Evolutionary conservation across 2,888 invertebrate species (phyloP), one percentile per base, ranked within the genome.

Genomic region (Plebejus argus): DNA sequence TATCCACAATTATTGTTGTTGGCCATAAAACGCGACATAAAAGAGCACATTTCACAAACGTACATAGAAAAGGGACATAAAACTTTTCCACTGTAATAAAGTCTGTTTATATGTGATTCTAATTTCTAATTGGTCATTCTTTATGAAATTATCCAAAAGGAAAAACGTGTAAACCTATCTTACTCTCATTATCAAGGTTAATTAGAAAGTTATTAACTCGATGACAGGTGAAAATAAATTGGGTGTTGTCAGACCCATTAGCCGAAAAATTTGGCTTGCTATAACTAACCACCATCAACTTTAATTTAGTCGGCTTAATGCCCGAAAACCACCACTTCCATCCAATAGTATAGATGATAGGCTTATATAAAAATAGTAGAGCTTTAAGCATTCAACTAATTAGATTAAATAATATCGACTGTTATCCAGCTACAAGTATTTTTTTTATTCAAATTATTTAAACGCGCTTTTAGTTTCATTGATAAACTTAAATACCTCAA

Each of bases 261-360:
- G 84, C 80, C 80, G 80, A 78, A 80, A 86, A 92, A 91, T 92
- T 86, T 90, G 86, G 85, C 87, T 89, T 89, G 91, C 90, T 92
- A 84, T 82, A 91, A 89, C 28, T 28, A 28, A 28, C 28, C 28
- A 28, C 28, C 28, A 28, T 28, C 28, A 28, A 28, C 28, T 28
- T 28, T 91, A 91, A 85, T 90, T 89, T 89, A 85, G 84, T 83
- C 80, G 90, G 81, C 86, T 80, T 80, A 83, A 82, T 84, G 82
- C 83, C 84, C 81, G 81, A 81, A 81, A 85, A 82, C 79, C 79
- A 53, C 53, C 76, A 79, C 80, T 78, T 74, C 76, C 76, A 74
- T 77, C 70, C 76, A 56, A 56, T n/a, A 58, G 6, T 58, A 28
- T 28, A 28, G 28, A 28, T 28, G 28, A 28, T 28, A 28, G 28